phyloP scores from a whole-genome alignment of 2,797 vertebrate species.

The Ibycter americanus region DNA sequence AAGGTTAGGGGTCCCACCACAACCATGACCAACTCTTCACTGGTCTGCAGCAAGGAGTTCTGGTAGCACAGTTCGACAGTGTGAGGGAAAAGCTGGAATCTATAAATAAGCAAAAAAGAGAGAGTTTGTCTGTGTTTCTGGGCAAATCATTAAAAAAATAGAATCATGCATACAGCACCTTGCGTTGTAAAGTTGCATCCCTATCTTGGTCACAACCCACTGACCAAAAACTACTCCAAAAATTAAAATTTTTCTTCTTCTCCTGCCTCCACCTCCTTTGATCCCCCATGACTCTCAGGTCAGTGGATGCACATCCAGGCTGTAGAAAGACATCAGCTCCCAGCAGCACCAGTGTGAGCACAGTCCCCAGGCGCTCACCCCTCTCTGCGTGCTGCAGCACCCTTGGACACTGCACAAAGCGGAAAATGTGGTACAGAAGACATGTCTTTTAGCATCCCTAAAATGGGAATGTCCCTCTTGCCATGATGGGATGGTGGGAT shows the following conservation, averaged over 20 bases:
- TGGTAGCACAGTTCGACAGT: constrained; percentile 91
- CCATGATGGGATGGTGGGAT: background rate
- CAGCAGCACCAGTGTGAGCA: background rate
- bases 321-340: background rate
- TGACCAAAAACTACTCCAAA: background rate
- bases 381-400: background rate
- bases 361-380: background rate
- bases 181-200: background rate
- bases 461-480: background rate
- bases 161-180: background rate
- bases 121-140: background rate
- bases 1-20: constrained; percentile 90
- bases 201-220: background rate
- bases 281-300: background rate
- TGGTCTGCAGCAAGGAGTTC: constrained; percentile 84
- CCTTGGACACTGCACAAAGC: background rate
- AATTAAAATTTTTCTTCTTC: background rate
- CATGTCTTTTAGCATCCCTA: background rate
- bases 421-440: background rate
- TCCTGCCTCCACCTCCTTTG: background rate
- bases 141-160: background rate
- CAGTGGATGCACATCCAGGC: background rate
- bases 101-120: constrained; percentile 65
- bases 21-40: constrained; percentile 90
- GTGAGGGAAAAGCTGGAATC: constrained; percentile 85